Conservation (phyloP, 2,113 vertebrate species). For the Varanus komodoensis region DNA sequence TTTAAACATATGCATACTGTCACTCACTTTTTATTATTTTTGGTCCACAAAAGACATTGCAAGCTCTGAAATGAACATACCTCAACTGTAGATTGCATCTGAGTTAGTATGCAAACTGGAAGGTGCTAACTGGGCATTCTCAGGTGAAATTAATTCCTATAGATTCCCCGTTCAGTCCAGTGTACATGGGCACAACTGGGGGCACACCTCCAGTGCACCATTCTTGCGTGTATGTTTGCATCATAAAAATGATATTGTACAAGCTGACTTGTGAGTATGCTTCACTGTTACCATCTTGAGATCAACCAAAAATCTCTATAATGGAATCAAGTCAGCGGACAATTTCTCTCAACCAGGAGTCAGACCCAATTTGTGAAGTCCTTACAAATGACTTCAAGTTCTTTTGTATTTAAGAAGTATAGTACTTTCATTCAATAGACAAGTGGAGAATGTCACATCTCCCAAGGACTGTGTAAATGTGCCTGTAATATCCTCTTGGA, state of each 20-base stretch:
- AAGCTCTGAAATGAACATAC: no score
- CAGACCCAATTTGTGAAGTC: background rate
- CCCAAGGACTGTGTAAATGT: background rate
- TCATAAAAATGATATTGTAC: background rate
- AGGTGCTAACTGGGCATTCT: no score
- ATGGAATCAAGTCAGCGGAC: background rate
- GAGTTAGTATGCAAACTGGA: no score
- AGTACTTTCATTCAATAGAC: background rate
- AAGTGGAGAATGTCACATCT: background rate
- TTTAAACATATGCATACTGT: no score
- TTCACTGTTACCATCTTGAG: background rate
- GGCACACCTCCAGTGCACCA: background rate
- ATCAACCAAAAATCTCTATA: background rate
- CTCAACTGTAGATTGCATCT: no score
- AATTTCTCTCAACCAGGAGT: background rate
- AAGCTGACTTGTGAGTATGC: background rate
- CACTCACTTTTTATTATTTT: no score
- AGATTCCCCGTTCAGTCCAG: background rate
- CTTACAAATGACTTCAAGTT: background rate
- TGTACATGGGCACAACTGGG: background rate
- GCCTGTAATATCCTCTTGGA: background rate
- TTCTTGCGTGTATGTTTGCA: background rate
- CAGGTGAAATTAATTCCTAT: no score
- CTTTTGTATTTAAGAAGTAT: background rate
- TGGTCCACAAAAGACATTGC: no score